These are phyloP conservation scores for Latrodectus elegans DNA, from an alignment of 2,888 invertebrate species.

Conservation along the genomic window DNA sequence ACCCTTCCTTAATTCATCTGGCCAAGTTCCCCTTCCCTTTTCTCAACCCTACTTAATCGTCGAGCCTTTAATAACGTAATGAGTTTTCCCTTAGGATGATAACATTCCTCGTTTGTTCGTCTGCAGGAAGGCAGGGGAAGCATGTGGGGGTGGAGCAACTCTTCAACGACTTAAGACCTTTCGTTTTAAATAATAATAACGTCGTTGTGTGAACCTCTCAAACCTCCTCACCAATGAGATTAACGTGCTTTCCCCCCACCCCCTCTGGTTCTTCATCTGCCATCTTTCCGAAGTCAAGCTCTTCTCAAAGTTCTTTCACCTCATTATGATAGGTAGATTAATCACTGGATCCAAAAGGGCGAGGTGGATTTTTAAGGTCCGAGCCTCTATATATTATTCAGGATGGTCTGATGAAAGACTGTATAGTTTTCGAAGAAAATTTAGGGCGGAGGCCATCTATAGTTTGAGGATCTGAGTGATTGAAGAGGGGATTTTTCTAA, in stretches of 20 bases:
- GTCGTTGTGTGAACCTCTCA: slow-evolving; percentile 12
- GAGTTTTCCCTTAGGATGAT: slow-evolving; percentile 1
- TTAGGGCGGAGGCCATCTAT: too few species aligned
- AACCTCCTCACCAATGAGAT: slow-evolving; percentile 29
- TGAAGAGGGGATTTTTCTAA: too few species aligned
- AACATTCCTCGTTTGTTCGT: neutral
- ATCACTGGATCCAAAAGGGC: slow-evolving; percentile 26
- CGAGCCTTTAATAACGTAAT: slow-evolving; percentile 46
- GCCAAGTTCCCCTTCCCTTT: slow-evolving; percentile 25
- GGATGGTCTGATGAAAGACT: too few species aligned
- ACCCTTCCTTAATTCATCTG: slow-evolving; percentile 24
- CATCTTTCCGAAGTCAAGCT: too few species aligned
- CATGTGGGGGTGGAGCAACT: too few species aligned
- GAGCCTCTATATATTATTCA: slow-evolving; percentile 44
- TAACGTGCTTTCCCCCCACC: neutral
- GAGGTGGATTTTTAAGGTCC: neutral
- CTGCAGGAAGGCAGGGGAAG: too few species aligned
- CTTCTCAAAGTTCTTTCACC: slow-evolving; percentile 21
- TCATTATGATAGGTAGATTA: slow-evolving; percentile 38
- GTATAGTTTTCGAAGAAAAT: too few species aligned
- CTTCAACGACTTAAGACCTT: too few species aligned
- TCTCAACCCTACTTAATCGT: neutral
- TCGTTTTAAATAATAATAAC: slow-evolving; percentile 51
- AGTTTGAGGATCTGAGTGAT: too few species aligned
- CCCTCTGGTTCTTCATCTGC: too few species aligned